Percentiles rank a stretch among this genome's conserved stretches.
phyloP scores from a whole-genome alignment of 53 echinoderm and acorn worm genomes.

The Astropecten irregularis region DNA sequence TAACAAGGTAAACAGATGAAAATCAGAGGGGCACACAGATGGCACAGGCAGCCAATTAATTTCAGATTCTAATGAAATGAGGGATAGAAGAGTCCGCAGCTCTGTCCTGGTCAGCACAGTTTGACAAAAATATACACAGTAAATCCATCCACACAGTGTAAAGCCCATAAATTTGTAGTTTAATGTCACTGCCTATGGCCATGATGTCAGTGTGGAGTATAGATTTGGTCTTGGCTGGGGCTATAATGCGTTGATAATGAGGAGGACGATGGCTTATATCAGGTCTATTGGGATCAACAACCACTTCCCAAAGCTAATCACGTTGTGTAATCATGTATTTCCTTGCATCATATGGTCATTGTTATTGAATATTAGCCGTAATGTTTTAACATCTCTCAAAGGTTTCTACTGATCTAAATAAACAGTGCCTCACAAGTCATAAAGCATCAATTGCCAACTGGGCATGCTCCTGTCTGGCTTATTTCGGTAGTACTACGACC shows the following conservation, averaged over 20 bases:
- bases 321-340: constrained; percentile 4
- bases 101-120: not conserved
- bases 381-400: too few relatives aligned
- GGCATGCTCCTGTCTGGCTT: too few relatives aligned
- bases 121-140: not conserved
- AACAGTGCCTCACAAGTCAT: too few relatives aligned
- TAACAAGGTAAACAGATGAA: constrained; percentile 9
- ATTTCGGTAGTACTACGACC: too few relatives aligned
- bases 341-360: too few relatives aligned
- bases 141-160: constrained; percentile 23
- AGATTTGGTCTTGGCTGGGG: not conserved
- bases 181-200: constrained; percentile 9
- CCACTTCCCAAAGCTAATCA: constrained; percentile 19
- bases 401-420: too few relatives aligned
- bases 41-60: constrained; percentile 25
- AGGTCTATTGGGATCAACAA: not conserved
- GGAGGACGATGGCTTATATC: not conserved
- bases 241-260: constrained; percentile 16
- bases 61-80: constrained; percentile 34
- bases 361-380: too few relatives aligned
- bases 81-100: not conserved
- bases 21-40: not conserved
- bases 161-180: constrained; percentile 37
- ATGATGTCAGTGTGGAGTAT: not conserved
- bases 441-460: too few relatives aligned